Conservation (phyloP, 2,113 vertebrate genomes). For the cattle (Bos taurus) region DNA sequence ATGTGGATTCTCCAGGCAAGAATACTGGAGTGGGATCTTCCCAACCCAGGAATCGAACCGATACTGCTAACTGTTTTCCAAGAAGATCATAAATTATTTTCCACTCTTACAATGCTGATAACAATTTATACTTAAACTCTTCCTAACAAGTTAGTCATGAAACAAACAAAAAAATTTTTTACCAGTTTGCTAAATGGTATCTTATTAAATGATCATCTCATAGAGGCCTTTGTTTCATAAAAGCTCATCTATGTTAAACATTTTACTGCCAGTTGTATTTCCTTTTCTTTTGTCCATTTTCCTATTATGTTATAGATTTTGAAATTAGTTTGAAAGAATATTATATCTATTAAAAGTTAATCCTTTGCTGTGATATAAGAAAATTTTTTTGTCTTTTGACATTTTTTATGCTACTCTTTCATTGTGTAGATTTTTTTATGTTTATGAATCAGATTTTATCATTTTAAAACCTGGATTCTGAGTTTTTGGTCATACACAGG, state of each 20-base stretch:
- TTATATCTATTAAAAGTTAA: background rate
- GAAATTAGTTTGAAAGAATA: background rate
- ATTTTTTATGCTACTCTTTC: background rate
- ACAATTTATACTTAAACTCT: background rate
- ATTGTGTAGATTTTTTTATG: background rate
- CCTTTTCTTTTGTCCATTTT: background rate
- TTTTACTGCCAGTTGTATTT: background rate
- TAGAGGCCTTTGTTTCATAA: background rate
- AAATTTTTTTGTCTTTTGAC: background rate
- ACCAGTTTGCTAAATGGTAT: background rate
- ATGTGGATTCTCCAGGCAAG: background rate
- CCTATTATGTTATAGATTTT: background rate
- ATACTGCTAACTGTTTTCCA: background rate
- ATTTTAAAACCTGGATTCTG: background rate
- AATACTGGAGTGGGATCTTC: background rate
- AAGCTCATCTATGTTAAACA: background rate
- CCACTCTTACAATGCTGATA: background rate
- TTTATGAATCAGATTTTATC: background rate
- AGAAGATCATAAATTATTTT: background rate
- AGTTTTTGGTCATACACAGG: background rate
- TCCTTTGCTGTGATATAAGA: background rate
- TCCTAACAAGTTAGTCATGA: background rate
- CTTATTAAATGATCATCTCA: background rate
- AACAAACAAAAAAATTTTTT: background rate
- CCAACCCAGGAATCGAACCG: background rate